Conservation (phyloP, 1,140 invertebrate species). For the Campoletis sonorensis region DNA sequence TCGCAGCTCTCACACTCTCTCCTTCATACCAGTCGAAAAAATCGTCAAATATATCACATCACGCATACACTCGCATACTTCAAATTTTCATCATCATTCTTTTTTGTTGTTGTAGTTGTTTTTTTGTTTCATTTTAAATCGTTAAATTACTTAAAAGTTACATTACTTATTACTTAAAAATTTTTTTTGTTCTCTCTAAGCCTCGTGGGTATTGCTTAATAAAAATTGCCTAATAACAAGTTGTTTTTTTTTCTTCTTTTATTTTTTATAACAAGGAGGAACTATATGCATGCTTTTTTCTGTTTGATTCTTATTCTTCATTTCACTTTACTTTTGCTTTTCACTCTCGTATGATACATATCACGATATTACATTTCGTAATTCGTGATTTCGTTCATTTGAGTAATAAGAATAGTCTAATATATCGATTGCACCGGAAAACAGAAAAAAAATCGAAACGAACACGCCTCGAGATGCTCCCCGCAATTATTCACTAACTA, state of each 20-base stretch:
- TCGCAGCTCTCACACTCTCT: slow-evolving; percentile 73
- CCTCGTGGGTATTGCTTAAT: slow-evolving; percentile 72
- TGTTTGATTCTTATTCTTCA: slow-evolving; percentile 15
- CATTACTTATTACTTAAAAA: slow-evolving; percentile 48
- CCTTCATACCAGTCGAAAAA: slow-evolving; percentile 57
- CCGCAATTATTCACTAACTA: slow-evolving; percentile 45
- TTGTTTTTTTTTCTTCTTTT: slow-evolving; percentile 60
- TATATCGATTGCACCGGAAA: slow-evolving; percentile 27
- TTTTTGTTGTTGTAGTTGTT: too few relatives aligned
- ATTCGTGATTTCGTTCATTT: slow-evolving; percentile 40
- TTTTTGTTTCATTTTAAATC: slow-evolving; percentile 39
- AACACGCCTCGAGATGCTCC: slow-evolving; percentile 22
- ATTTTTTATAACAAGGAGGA: slow-evolving; percentile 69
- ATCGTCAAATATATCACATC: slow-evolving; percentile 51
- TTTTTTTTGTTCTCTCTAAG: slow-evolving; percentile 65
- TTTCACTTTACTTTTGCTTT: background rate
- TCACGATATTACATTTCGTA: slow-evolving; percentile 16
- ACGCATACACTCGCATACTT: slow-evolving; percentile 45
- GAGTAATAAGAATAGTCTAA: slow-evolving; percentile 30
- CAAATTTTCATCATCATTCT: background rate
- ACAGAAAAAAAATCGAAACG: slow-evolving; percentile 28
- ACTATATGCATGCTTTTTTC: slow-evolving; percentile 66
- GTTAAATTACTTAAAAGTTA: slow-evolving; percentile 57
- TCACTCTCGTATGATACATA: slow-evolving; percentile 7
- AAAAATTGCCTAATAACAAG: slow-evolving; percentile 73